phyloP scores from a whole-genome alignment of 2,888 invertebrate species.

The Tetragonisca angustula region DNA sequence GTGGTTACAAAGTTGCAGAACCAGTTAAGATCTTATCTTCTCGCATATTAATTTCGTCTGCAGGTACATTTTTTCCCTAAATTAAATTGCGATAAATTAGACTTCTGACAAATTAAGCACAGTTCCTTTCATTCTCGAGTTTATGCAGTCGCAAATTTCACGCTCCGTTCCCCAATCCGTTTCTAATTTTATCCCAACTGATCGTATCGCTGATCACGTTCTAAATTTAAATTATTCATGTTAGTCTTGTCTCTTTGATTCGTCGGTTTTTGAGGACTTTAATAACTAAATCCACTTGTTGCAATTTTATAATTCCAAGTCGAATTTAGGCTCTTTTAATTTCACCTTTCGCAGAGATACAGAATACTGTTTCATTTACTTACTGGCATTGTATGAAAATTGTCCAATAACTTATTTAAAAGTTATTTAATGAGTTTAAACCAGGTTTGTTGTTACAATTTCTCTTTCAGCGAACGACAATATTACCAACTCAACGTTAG shows the following conservation, averaged over 20 bases:
- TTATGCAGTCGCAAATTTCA: neutral
- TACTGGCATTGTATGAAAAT: neutral
- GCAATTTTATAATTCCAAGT: neutral
- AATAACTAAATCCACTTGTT: neutral
- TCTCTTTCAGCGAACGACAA: neutral
- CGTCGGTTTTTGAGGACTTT: no score
- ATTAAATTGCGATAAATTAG: neutral
- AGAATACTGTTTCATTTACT: neutral
- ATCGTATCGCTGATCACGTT: neutral
- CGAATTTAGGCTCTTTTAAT: neutral
- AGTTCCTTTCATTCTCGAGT: neutral
- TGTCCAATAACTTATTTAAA: no score
- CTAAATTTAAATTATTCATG: neutral
- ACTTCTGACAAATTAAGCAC: neutral
- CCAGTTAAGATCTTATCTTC: constrained; percentile 2
- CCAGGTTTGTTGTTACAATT: neutral
- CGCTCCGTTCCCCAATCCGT: neutral
- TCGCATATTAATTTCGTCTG: neutral
- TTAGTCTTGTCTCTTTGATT: neutral
- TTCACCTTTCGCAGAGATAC: neutral
- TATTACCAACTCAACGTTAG: neutral
- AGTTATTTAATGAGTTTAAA: no score
- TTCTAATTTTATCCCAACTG: no score
- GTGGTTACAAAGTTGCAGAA: neutral
- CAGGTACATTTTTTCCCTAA: neutral